Percentiles rank a stretch among this genome's conserved stretches.
phyloP scores from a whole-genome alignment of 2,797 vertebrate genomes.

The Rhodeus uyekii region DNA sequence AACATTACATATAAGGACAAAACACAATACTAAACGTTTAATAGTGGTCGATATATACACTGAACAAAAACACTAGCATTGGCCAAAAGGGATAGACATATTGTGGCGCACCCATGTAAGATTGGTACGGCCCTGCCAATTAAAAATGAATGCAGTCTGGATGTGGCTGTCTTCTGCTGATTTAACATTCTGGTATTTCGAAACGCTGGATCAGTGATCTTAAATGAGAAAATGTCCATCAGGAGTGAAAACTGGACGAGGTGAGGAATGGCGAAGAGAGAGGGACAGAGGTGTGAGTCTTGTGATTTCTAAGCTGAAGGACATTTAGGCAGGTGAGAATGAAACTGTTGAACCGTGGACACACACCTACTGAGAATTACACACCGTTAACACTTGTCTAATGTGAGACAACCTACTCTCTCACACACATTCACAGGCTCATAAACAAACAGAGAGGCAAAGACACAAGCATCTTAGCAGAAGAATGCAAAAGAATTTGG shows the following conservation, averaged over 20 bases:
- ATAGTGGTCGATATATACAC: neutral
- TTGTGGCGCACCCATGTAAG: neutral
- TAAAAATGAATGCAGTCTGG: constrained; percentile 12
- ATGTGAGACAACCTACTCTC: constrained; percentile 39
- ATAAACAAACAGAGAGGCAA: constrained; percentile 21
- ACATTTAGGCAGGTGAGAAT: constrained; percentile 73
- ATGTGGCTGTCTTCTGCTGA: constrained; percentile 4
- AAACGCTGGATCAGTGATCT: constrained; percentile 3
- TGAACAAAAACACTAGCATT: neutral
- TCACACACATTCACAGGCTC: constrained; percentile 4
- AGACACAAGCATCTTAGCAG: constrained; percentile 9
- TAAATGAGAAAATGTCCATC: constrained; percentile 42
- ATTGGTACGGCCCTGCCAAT: neutral
- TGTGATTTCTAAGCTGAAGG: constrained; percentile 60
- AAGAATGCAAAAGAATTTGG: neutral
- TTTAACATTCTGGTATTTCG: constrained; percentile 29
- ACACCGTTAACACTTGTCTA: constrained; percentile 65
- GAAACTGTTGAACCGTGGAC: constrained; percentile 63
- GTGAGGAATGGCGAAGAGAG: constrained; percentile 16
- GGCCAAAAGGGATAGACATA: neutral
- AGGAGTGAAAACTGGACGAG: constrained; percentile 17
- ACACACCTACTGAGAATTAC: constrained; percentile 54
- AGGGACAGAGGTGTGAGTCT: constrained; percentile 40
- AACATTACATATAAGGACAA: neutral
- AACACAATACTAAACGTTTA: neutral